Evolutionary conservation across 2,113 vertebrate genomes (phyloP).

Genomic region (Caranx melampygus): DNA sequence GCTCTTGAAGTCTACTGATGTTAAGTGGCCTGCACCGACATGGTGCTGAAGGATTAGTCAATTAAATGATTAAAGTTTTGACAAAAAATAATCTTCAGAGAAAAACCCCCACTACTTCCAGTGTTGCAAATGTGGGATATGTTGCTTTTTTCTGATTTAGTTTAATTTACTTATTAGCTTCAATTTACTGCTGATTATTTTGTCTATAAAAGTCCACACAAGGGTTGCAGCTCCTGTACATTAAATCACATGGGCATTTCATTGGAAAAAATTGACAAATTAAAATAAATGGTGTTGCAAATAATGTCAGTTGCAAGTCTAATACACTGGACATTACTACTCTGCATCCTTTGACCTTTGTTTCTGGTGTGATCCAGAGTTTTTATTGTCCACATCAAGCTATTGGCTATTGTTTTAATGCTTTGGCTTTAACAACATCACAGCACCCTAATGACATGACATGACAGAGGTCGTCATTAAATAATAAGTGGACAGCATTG

Average conservation of each 20-base stretch:
- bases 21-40: not conserved
- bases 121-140: not conserved
- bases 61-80: not conserved
- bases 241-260: not conserved
- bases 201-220: not conserved
- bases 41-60: not conserved
- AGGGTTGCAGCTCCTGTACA: not conserved
- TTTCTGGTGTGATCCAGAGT: not conserved
- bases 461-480: not conserved
- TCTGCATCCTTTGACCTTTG: not conserved
- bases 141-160: not conserved
- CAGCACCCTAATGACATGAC: not conserved
- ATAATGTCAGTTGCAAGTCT: not conserved
- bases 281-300: not conserved
- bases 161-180: not conserved
- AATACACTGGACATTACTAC: not conserved
- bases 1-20: conserved; percentile 9
- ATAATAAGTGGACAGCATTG: no score
- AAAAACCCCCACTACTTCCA: not conserved
- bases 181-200: not conserved
- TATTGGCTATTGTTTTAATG: not conserved
- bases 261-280: not conserved
- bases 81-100: not conserved
- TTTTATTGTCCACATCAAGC: not conserved
- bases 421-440: not conserved